Conservation (phyloP, 2,113 vertebrate genomes). For the Megatriorchis doriae region DNA sequence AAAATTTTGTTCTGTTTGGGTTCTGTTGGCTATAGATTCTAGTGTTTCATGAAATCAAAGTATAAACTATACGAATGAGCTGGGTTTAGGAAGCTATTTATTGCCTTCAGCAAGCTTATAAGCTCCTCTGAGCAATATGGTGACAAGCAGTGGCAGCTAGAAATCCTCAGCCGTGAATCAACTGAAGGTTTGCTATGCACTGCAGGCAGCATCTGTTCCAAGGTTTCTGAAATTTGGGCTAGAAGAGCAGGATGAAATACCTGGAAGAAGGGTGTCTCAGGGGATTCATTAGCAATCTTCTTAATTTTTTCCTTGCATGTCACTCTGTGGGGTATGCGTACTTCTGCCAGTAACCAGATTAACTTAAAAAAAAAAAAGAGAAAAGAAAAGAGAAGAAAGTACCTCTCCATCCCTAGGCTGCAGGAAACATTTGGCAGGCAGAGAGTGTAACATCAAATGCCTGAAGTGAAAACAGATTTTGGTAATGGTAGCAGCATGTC, state of each 20-base stretch:
- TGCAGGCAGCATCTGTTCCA: neutral
- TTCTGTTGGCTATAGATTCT: neutral
- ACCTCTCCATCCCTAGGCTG: neutral
- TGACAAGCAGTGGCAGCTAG: neutral
- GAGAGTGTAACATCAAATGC: neutral
- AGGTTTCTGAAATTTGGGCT: neutral
- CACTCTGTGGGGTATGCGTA: neutral
- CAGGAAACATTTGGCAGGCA: neutral
- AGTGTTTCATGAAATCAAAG: neutral
- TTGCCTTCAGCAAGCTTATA: neutral
- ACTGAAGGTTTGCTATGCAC: neutral
- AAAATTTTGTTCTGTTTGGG: neutral
- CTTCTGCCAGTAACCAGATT: neutral
- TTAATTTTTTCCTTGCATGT: neutral
- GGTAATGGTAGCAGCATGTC: neutral
- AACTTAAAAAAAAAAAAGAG: neutral
- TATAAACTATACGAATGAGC: neutral
- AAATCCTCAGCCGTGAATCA: neutral
- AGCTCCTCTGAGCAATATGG: neutral
- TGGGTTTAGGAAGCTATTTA: constrained; percentile 3
- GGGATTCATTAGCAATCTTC: neutral
- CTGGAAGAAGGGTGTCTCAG: neutral
- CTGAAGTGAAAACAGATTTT: neutral
- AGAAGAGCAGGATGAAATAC: neutral
- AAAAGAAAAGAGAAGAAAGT: neutral